phyloP scores from a whole-genome alignment of 2,888 invertebrate genomes.

The Clivina fossor region DNA sequence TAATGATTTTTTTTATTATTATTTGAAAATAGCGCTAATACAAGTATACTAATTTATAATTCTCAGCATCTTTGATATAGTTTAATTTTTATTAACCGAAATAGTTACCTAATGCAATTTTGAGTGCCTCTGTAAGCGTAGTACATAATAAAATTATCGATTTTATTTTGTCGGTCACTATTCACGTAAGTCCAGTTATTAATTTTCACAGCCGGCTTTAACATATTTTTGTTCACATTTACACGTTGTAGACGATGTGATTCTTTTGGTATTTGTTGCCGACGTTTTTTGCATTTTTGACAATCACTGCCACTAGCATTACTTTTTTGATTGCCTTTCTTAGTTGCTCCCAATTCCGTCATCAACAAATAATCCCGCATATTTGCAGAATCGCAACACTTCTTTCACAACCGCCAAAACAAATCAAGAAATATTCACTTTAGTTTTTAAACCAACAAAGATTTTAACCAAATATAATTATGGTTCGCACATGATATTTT shows the following conservation, averaged over 20 bases:
- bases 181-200: slow-evolving; percentile 14
- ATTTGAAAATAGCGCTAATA: too few species aligned
- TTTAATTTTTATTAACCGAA: too few species aligned
- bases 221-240: slow-evolving; percentile 16
- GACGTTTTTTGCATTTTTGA: slow-evolving; percentile 11
- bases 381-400: neutral
- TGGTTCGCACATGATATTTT: slow-evolving; percentile 11
- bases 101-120: too few species aligned
- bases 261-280: neutral
- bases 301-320: neutral
- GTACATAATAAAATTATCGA: slow-evolving; percentile 32
- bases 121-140: slow-evolving; percentile 16
- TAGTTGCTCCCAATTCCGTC: slow-evolving; percentile 18
- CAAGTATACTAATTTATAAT: too few species aligned
- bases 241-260: neutral
- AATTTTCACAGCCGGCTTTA: slow-evolving; percentile 11
- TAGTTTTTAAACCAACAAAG: too few species aligned
- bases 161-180: slow-evolving; percentile 25
- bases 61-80: too few species aligned
- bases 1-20: too few species aligned
- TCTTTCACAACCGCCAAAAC: too few species aligned
- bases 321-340: slow-evolving; percentile 1
- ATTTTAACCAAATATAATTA: too few species aligned
- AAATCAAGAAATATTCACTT: too few species aligned
- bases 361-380: slow-evolving; percentile 26